Conservation (phyloP, 53 echinoderm and acorn worm species). For the Zoroaster sp. region DNA sequence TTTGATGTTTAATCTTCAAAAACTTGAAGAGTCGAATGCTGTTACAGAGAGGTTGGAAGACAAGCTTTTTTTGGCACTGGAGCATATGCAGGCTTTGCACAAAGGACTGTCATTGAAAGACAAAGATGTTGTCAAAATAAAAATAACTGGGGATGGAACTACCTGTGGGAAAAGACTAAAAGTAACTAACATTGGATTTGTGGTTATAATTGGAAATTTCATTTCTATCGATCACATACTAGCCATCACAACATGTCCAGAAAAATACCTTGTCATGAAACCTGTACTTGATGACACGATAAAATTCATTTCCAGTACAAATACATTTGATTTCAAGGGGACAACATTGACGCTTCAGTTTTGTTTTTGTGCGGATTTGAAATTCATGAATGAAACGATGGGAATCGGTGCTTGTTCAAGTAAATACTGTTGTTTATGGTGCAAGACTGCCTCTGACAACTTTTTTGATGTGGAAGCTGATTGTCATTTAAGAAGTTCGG, state of each 20-base stretch:
- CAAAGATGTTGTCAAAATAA: background rate
- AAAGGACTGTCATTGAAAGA: background rate
- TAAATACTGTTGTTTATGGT: slow-evolving; percentile 28
- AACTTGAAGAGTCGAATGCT: background rate
- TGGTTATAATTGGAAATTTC: background rate
- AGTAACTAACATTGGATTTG: background rate
- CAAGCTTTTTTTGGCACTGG: background rate
- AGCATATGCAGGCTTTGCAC: background rate
- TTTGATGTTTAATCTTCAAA: background rate
- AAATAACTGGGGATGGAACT: no score
- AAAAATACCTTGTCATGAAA: slow-evolving; percentile 30
- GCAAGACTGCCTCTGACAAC: slow-evolving; percentile 16
- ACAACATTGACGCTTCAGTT: slow-evolving; percentile 3
- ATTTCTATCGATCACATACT: background rate
- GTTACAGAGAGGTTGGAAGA: background rate
- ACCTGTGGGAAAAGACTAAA: background rate
- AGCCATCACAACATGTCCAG: slow-evolving; percentile 7
- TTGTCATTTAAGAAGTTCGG: background rate
- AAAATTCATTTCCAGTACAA: background rate
- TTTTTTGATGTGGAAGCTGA: background rate
- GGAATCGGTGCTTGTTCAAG: slow-evolving; percentile 47
- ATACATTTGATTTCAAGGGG: background rate
- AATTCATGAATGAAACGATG: no score
- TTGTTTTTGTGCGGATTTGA: slow-evolving; percentile 39
- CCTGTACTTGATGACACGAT: slow-evolving; percentile 17